These are phyloP conservation scores for Hypomecis punctinalis DNA, from an alignment of 2,888 invertebrate species.

Conservation along the genomic window DNA sequence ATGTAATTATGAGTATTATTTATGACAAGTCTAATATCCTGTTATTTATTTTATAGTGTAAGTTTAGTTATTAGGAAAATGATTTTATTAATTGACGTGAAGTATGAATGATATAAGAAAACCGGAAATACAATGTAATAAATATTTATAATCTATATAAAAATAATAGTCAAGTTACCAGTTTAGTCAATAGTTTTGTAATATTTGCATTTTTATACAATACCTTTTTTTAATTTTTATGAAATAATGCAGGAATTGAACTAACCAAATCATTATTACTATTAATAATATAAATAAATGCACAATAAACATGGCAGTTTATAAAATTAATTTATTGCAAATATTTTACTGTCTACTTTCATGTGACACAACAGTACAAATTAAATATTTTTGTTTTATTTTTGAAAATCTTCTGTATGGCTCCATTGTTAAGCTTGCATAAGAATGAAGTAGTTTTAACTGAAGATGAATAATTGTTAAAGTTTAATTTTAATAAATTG, in stretches of 20 bases:
- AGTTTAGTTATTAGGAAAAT: slow-evolving; percentile 52
- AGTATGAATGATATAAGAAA: slow-evolving; percentile 9
- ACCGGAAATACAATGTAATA: slow-evolving; percentile 27
- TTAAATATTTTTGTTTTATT: too few species aligned
- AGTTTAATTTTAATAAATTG: too few species aligned
- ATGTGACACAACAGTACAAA: too few species aligned
- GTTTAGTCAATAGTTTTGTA: slow-evolving; percentile 39
- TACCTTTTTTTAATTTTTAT: not conserved
- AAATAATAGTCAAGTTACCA: slow-evolving; percentile 54
- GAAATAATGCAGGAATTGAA: slow-evolving; percentile 9
- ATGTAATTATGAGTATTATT: slow-evolving; percentile 52
- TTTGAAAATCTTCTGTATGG: too few species aligned
- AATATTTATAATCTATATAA: slow-evolving; percentile 26
- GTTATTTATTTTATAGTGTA: slow-evolving; percentile 79
- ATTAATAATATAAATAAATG: slow-evolving; percentile 3
- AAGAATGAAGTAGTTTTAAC: too few species aligned
- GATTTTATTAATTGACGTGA: slow-evolving; percentile 20
- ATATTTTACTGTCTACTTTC: too few species aligned
- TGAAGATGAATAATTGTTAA: too few species aligned
- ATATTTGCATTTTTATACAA: slow-evolving; percentile 47
- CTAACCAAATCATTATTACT: not conserved
- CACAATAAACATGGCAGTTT: not conserved
- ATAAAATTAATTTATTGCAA: too few species aligned
- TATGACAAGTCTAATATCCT: slow-evolving; percentile 66
- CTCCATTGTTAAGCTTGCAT: too few species aligned